phyloP scores from a whole-genome alignment of 2,113 vertebrate species.

The Sinocyclocheilus rhinocerous region DNA sequence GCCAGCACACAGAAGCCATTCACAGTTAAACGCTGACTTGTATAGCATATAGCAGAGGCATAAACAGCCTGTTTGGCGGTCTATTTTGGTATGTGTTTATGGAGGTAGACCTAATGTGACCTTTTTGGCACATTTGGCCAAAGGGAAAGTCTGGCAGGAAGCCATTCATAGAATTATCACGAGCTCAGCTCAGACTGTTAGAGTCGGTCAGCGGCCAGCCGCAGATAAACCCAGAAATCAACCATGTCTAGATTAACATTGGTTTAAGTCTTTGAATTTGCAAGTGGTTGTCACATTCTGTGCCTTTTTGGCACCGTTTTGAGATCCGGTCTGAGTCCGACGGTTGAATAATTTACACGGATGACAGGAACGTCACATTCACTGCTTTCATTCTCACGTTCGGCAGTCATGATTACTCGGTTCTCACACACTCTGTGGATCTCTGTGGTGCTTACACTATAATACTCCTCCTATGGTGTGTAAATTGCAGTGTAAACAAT shows the following conservation, averaged over 20 bases:
- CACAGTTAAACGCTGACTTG: conserved; percentile 54
- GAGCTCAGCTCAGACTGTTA: conserved; percentile 38
- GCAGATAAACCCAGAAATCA: conserved; percentile 43
- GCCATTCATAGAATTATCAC: conserved; percentile 70
- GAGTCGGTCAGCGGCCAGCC: conserved; percentile 49
- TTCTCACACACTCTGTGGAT: neutral
- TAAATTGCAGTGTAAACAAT: conserved; percentile 30
- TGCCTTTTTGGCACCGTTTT: neutral
- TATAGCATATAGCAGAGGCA: conserved; percentile 59
- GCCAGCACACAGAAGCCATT: conserved; percentile 39
- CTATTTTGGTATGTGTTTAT: conserved; percentile 76
- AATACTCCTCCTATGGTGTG: neutral
- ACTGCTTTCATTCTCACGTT: neutral
- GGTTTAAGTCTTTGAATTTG: neutral
- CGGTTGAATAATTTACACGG: neutral
- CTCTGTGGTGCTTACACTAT: neutral
- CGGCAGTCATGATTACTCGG: neutral
- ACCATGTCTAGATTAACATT: neutral
- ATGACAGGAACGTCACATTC: neutral
- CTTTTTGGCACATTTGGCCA: conserved; percentile 60
- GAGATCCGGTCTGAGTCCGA: neutral
- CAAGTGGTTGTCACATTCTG: neutral
- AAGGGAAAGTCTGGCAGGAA: conserved; percentile 28
- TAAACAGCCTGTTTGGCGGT: conserved; percentile 62
- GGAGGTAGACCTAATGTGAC: conserved; percentile 58